Conservation (phyloP, 2,797 vertebrate genomes). For the Telmatherina bonti region DNA sequence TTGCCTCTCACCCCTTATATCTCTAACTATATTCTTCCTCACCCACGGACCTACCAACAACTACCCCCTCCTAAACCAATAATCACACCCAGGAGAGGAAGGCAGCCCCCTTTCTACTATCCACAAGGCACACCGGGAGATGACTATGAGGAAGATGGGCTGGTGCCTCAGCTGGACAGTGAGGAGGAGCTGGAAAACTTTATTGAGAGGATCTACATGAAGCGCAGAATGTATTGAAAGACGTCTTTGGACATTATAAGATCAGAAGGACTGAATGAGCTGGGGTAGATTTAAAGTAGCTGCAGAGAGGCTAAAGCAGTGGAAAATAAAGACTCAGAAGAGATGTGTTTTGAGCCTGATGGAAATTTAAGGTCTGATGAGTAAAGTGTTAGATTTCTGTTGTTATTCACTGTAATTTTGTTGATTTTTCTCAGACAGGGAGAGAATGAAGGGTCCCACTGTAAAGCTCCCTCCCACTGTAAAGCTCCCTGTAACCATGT, state of each 20-base stretch:
- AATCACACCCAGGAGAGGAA: slow-evolving; percentile 75
- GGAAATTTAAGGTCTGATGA: slow-evolving; percentile 64
- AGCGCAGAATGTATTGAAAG: slow-evolving; percentile 86
- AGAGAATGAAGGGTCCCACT: slow-evolving; percentile 61
- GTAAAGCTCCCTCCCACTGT: slow-evolving; percentile 69
- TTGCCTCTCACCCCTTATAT: slow-evolving; percentile 79
- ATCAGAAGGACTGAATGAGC: slow-evolving; percentile 51
- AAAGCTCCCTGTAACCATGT: slow-evolving; percentile 78
- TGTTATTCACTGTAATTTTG: slow-evolving; percentile 79
- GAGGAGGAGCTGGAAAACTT: slow-evolving; percentile 94
- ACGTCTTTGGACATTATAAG: slow-evolving; percentile 64
- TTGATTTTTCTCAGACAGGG: slow-evolving; percentile 79
- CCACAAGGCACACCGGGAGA: slow-evolving; percentile 75
- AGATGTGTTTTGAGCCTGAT: slow-evolving; percentile 71
- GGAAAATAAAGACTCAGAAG: slow-evolving; percentile 53
- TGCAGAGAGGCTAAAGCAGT: slow-evolving; percentile 55
- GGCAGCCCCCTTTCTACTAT: slow-evolving; percentile 83
- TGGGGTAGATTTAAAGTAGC: slow-evolving; percentile 53
- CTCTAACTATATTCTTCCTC: slow-evolving; percentile 91
- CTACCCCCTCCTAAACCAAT: slow-evolving; percentile 82
- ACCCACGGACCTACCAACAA: slow-evolving; percentile 89
- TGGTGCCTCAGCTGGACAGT: slow-evolving; percentile 86
- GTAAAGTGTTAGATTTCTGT: slow-evolving; percentile 79
- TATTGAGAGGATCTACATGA: slow-evolving; percentile 93
- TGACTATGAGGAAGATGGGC: slow-evolving; percentile 86